Evolutionary conservation across 1,140 invertebrate species (phyloP).

Genomic region (Vanessa tameamea): DNA sequence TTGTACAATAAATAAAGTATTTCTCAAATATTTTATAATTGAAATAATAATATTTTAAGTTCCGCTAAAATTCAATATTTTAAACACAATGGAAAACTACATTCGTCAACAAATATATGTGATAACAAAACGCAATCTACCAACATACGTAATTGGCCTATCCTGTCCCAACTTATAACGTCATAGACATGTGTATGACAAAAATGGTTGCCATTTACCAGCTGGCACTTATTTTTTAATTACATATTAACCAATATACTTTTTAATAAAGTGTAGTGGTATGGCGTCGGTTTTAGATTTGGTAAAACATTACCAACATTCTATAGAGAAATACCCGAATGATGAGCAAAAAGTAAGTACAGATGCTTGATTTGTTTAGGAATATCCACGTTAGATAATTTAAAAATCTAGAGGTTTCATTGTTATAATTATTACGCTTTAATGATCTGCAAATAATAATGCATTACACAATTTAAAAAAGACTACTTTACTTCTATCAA

Average conservation of each 20-base stretch:
- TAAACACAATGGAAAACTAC: too few relatives aligned
- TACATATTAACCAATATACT: constrained; percentile 49
- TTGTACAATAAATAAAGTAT: not conserved
- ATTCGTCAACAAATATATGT: not conserved
- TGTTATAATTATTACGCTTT: not conserved
- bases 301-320: constrained; percentile 83
- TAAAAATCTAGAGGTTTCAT: constrained; percentile 16
- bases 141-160: constrained; percentile 20
- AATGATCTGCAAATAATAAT: too few relatives aligned
- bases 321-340: constrained; percentile 82
- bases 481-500: not conserved
- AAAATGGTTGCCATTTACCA: constrained; percentile 78
- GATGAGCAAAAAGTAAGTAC: constrained; percentile 83
- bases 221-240: constrained; percentile 72
- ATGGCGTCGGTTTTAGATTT: constrained; percentile 77
- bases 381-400: constrained; percentile 28
- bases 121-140: constrained; percentile 24
- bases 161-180: constrained; percentile 32
- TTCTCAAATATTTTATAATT: not conserved
- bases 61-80: too few relatives aligned
- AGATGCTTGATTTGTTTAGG: constrained; percentile 14
- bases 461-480: not conserved
- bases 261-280: constrained; percentile 50
- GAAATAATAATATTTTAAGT: not conserved
- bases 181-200: constrained; percentile 63